phyloP scores from a whole-genome alignment of 2,888 invertebrate species.

The Adineta ricciae region DNA sequence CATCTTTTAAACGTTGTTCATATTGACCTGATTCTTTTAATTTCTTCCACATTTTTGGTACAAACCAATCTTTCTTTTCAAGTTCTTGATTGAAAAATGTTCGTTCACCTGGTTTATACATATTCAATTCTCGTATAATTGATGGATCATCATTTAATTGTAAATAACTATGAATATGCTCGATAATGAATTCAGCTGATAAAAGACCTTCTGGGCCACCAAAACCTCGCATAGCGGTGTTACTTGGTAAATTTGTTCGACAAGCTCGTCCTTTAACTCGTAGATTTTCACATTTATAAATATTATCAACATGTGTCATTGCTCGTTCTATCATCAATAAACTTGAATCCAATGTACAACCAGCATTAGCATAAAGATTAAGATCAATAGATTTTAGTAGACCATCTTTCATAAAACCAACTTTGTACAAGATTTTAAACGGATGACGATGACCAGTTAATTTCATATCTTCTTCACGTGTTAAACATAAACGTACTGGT shows the following conservation, averaged over 20 bases:
- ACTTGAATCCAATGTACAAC: slow-evolving; percentile 38
- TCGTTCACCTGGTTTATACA: slow-evolving; percentile 66
- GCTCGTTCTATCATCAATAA: slow-evolving; percentile 36
- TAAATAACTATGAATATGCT: not conserved
- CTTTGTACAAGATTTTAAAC: slow-evolving; percentile 69
- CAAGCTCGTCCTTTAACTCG: slow-evolving; percentile 31
- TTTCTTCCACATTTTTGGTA: slow-evolving; percentile 45
- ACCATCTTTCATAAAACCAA: slow-evolving; percentile 43
- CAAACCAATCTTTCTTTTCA: slow-evolving; percentile 61
- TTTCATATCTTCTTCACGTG: slow-evolving; percentile 81
- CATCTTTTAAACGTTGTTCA: slow-evolving; percentile 38
- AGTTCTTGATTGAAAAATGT: slow-evolving; percentile 65
- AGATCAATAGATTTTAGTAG: slow-evolving; percentile 38
- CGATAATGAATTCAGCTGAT: slow-evolving; percentile 65
- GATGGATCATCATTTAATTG: slow-evolving; percentile 26
- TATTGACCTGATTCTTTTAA: slow-evolving; percentile 43
- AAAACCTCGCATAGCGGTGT: slow-evolving; percentile 52
- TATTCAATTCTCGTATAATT: slow-evolving; percentile 60
- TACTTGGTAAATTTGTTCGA: slow-evolving; percentile 36
- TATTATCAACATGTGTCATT: slow-evolving; percentile 36
- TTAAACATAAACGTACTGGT: slow-evolving; percentile 73
- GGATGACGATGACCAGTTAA: slow-evolving; percentile 77
- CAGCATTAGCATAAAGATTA: slow-evolving; percentile 39
- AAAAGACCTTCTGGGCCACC: slow-evolving; percentile 85
- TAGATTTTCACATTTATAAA: slow-evolving; percentile 9